Evolutionary conservation across 2,888 invertebrate species (phyloP), one percentile per base, ranked within the genome.

Genomic region (Rotaria macrura): DNA sequence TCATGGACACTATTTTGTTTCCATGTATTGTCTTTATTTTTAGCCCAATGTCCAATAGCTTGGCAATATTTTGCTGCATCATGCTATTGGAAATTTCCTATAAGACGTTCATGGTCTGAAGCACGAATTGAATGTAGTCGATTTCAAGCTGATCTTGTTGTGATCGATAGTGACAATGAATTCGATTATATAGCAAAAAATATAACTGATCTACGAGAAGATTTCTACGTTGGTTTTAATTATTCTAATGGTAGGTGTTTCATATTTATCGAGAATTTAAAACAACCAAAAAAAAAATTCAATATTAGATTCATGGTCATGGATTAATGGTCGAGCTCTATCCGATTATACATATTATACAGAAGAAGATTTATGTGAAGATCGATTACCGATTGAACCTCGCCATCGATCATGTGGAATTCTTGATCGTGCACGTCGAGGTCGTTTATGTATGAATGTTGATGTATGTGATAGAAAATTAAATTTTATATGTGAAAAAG

Each of bases 401-500:
- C 49, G 84, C 9, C 52, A 84, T 84, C 84, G 49, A 34, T 84
- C 54, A 52, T 84, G 84, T 84, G 84, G 84, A 23, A 52, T 49
- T 49, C 43, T 84, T 34, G 54, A 84, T 52, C 49, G 84, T 38
- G 84, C 49, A 25, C 49, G 54, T 43, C 84, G 84, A 34, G 84
- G 84, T 23, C 49, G 54, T 29, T 38, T 84, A 54, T 84, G 84
- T 52, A 84, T 84, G 84, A 84, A 49, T 49, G 84, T 84, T 29
- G 84, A 84, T 38, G 84, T 43, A 12, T 84, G 84, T 52, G 84
- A 84, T 84, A 10, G 49, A 52, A 49, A 52, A 54, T 49, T 52
- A 52, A 54, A 34, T 34, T 84, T 84, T 54, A 84, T 84, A 4
- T 84, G 84, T 34, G 84, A 84, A 84, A 84, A 84, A 84, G 83